Evolutionary conservation across 2,113 vertebrate genomes (phyloP).

Genomic region (Amphiprion ocellaris): DNA sequence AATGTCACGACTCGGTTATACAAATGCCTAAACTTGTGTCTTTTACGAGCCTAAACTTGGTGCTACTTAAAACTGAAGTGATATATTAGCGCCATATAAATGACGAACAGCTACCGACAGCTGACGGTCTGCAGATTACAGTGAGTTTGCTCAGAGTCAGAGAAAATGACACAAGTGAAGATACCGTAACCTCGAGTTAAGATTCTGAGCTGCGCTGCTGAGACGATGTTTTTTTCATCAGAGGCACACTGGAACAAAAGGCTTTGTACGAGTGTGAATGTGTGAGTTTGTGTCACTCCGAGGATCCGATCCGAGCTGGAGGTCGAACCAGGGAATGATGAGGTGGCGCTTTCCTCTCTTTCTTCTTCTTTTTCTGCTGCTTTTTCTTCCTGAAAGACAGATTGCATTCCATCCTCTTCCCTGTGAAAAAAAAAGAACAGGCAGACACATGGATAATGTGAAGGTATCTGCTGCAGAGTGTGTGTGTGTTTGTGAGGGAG

Average conservation of each 20-base stretch:
- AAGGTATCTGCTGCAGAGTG: constrained; percentile 58
- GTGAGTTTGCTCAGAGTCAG: too few species aligned
- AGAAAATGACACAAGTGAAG: too few species aligned
- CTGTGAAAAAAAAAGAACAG: constrained; percentile 59
- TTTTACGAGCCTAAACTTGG: neutral
- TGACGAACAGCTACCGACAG: too few species aligned
- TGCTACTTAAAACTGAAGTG: too few species aligned
- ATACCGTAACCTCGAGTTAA: neutral
- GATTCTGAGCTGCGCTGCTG: neutral
- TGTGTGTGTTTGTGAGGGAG: constrained; percentile 23
- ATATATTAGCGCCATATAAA: too few species aligned
- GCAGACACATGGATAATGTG: constrained; percentile 80
- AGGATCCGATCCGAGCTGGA: constrained; percentile 50
- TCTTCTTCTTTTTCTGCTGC: constrained; percentile 47
- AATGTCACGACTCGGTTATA: neutral
- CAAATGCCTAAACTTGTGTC: neutral
- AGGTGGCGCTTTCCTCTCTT: constrained; percentile 75
- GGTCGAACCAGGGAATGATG: constrained; percentile 70
- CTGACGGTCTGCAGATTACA: too few species aligned
- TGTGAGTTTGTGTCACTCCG: constrained; percentile 13
- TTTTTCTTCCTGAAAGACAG: constrained; percentile 63
- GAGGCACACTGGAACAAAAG: constrained; percentile 9
- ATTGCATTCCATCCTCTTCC: constrained; percentile 74
- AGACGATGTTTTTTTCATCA: constrained; percentile 35
- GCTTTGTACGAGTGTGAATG: neutral